A percentile compares a stretch with the other conserved stretches of the same genome.
phyloP scores from a whole-genome alignment of 2,888 invertebrate genomes.

The Meteorus colon region DNA sequence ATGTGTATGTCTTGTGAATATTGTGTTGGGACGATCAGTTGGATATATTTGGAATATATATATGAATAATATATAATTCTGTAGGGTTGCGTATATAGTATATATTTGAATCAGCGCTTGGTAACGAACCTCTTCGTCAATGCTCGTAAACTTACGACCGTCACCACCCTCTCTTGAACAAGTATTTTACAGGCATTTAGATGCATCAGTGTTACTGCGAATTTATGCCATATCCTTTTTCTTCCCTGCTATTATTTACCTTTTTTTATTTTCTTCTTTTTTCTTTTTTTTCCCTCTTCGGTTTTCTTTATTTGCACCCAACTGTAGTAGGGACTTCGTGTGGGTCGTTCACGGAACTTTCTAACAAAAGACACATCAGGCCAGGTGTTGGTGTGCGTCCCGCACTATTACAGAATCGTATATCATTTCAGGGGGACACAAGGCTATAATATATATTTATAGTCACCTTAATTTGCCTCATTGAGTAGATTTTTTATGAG shows the following conservation, averaged over 20 bases:
- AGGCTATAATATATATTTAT: conserved; percentile 63
- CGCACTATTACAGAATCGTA: conserved; percentile 71
- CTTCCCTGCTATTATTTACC: background rate
- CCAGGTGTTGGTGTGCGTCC: conserved; percentile 69
- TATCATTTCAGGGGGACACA: conserved; percentile 67
- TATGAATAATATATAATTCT: conserved; percentile 14
- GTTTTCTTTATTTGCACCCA: conserved; percentile 41
- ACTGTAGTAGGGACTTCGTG: conserved; percentile 51
- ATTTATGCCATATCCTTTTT: conserved; percentile 61
- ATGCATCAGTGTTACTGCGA: conserved; percentile 52
- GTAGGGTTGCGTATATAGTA: background rate
- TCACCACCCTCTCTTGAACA: conserved; percentile 56
- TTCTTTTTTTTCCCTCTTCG: background rate
- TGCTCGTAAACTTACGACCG: conserved; percentile 31
- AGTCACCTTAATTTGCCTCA: conserved; percentile 66
- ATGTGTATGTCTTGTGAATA: background rate
- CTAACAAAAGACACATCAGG: conserved; percentile 61
- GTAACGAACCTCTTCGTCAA: conserved; percentile 10
- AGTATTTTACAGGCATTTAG: conserved; percentile 68
- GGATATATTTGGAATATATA: conserved; percentile 12
- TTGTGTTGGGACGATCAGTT: background rate
- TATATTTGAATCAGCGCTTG: background rate
- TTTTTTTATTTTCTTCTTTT: background rate
- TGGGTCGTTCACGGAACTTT: conserved; percentile 40
- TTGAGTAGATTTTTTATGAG: conserved; percentile 65